phyloP scores from a whole-genome alignment of 2,113 vertebrate species.

The Dasyprocta punctata region DNA sequence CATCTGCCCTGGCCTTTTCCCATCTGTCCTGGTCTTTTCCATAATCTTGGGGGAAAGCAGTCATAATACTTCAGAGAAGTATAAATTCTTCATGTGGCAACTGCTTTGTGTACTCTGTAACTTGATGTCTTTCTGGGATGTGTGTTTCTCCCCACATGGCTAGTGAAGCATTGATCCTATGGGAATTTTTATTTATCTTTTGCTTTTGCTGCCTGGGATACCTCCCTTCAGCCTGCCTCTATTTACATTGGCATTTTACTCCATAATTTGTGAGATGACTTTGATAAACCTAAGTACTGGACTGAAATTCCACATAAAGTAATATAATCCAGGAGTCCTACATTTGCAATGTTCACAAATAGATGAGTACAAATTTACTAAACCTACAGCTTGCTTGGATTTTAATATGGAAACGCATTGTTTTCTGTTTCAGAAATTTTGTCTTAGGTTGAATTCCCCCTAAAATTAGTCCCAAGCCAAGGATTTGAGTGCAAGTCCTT shows the following conservation, averaged over 20 bases:
- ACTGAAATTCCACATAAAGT: not conserved
- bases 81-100: not conserved
- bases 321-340: not conserved
- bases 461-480: not conserved
- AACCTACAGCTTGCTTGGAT: not conserved
- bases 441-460: not conserved
- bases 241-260: not conserved
- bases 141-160: accelerated
- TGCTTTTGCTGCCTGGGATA: not conserved
- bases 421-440: not conserved
- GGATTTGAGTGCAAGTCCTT: not conserved
- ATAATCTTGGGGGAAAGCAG: not conserved
- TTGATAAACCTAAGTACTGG: not conserved
- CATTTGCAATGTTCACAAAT: not conserved
- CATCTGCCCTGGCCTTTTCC: not conserved
- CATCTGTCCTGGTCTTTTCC: not conserved
- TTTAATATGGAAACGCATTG: not conserved
- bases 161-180: accelerated
- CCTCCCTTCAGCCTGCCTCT: not conserved
- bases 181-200: not conserved
- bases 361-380: not conserved
- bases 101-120: not conserved
- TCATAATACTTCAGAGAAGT: not conserved
- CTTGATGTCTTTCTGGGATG: not conserved
- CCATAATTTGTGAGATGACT: not conserved